A percentile compares a stretch with the other conserved stretches of the same genome.
Conservation (phyloP, 2,888 invertebrate species). For the Nemotelus pantherinus region DNA sequence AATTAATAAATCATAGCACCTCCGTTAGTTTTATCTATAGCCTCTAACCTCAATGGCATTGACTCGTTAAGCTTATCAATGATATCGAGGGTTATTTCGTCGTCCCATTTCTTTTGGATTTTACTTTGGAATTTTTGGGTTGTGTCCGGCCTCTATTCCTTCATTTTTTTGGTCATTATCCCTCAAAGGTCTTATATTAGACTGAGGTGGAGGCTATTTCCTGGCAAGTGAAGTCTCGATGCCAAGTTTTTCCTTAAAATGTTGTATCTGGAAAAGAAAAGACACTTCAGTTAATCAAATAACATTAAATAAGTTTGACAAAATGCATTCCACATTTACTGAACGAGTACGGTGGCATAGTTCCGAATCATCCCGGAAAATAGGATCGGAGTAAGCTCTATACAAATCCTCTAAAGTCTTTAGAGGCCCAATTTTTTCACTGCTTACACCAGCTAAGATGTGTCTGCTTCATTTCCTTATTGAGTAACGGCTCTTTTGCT, state of each 20-base stretch:
- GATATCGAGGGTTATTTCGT: not conserved
- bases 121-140: not conserved
- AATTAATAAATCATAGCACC: too few species aligned
- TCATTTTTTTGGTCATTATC: too few species aligned
- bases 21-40: not conserved
- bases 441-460: not conserved
- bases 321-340: not conserved
- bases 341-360: not conserved
- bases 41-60: not conserved
- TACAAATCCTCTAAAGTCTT: not conserved
- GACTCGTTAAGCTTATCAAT: not conserved
- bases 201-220: too few species aligned
- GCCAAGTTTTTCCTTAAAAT: too few species aligned
- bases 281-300: constrained; percentile 3
- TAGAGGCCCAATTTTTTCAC: not conserved
- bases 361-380: not conserved
- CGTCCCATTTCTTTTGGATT: not conserved
- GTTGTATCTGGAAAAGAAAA: not conserved
- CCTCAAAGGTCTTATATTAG: too few species aligned
- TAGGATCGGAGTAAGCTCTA: not conserved
- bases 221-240: too few species aligned
- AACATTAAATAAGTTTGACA: not conserved
- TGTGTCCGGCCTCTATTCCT: too few species aligned
- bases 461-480: too few species aligned
- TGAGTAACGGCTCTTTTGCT: not conserved